Base-by-base conservation (phyloP, 92 coral and sea anemone genomes). In the Diadumene lineata region DNA sequence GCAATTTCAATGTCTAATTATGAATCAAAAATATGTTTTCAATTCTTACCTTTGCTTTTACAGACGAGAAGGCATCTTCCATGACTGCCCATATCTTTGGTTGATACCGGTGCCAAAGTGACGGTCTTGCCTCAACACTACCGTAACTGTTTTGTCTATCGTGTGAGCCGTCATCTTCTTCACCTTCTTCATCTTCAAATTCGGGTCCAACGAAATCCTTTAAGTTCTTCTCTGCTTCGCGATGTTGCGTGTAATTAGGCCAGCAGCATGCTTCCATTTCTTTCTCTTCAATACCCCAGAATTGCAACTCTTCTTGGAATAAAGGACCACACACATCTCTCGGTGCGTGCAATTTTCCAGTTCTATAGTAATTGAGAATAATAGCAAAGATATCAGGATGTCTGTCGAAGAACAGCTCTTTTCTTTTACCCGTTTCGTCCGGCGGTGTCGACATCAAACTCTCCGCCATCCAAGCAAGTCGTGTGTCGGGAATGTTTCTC, bases 251-350 rank as follows among this genome's bases (percentile, higher is more conserved):
- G 60, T 92, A 94, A 29, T 83, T 88, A 0, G 96, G 93, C 98
- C 98, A 94, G 67, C 98, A 94, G 43, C 98, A 94, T 0, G 98
- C 97, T 31, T 94, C 98, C 98, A 94, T 94, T 18, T 94, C 97
- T 43, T 75, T 92, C 61, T 94, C 98, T 19, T 92, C 97, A 29
- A 94, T 94, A 18, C 98, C 98, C 98, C 98, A 94, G 60, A 92
- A 94, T 27, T 50, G 70, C n/a, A 94, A 85, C 50, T 94, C 98
- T 3, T 87, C 91, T 56, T 92, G 87, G 56, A 94, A 94, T 22
- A 94, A 81, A 38, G 98, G 98, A 0, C 98, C 98, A 68, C 98
- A 94, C 34, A 84, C 85, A 60, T 94, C 97, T 31, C 97, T 83
- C 22, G 98, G 98, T 51, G 97, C 93, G 63, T 94, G 98, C 30